Evolutionary conservation across 30 jellyfish, hydroid and myxozoan genomes (phyloP).

Genomic region (Haliclystus octoradiatus): DNA sequence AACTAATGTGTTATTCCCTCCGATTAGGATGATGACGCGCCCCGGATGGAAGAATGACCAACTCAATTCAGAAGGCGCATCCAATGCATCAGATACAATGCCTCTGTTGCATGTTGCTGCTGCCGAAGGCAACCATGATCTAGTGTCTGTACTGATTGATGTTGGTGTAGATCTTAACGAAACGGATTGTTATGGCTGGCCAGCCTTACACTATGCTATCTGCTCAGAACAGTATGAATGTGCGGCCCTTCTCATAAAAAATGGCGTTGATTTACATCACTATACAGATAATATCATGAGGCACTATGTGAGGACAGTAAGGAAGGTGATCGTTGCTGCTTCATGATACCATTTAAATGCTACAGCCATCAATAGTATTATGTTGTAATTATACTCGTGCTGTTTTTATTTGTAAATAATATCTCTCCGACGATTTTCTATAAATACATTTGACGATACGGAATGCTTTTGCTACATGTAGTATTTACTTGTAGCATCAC

Average conservation of each 20-base stretch:
- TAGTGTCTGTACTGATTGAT: slow-evolving; percentile 42
- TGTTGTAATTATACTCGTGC: too few species aligned
- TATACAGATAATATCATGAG: slow-evolving; percentile 52
- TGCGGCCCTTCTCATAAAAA: slow-evolving; percentile 55
- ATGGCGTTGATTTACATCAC: slow-evolving; percentile 53
- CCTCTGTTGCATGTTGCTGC: slow-evolving; percentile 94
- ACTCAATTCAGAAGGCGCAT: not conserved
- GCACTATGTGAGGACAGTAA: slow-evolving; percentile 55
- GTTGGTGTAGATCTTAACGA: slow-evolving; percentile 91
- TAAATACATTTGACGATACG: too few species aligned
- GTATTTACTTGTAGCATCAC: too few species aligned
- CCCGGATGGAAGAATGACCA: not conserved
- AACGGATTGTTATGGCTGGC: slow-evolving; percentile 84
- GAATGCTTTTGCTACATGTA: too few species aligned
- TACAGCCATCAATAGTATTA: too few species aligned
- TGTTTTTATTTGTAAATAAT: too few species aligned
- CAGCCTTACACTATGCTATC: slow-evolving; percentile 92
- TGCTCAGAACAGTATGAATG: slow-evolving; percentile 67
- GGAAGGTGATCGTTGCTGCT: slow-evolving; percentile 21
- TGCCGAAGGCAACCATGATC: slow-evolving; percentile 63
- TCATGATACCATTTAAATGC: too few species aligned
- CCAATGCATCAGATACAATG: slow-evolving; percentile 1
- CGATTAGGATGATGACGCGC: not conserved
- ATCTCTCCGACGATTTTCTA: too few species aligned
- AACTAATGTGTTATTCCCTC: too few species aligned